Base-by-base conservation (phyloP, 2,888 invertebrate genomes). In the Amphipoea oculea region DNA sequence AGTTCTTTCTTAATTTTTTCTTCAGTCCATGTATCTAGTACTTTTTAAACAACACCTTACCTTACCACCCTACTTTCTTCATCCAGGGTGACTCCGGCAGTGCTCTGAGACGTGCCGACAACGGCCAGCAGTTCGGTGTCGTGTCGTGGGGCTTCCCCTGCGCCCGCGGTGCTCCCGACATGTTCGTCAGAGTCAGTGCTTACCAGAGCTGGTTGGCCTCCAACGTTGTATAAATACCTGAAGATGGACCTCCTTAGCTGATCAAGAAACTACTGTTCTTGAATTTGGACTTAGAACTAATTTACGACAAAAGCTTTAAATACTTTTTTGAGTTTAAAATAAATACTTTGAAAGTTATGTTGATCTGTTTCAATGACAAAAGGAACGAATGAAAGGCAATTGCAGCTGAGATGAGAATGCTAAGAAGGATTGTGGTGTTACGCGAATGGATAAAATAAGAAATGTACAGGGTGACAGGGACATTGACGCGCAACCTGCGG, bases 111-210 rank as follows among this genome's bases (percentile, higher is more conserved):
- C 90, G 87, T 20, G 36, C 5, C 0, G 84, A 83, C 63, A 83
- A 76, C n/a, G 86, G 90, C 0, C 73, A 84, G 3, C 95, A 94
- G 83, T 71, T 95, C 70, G 95, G 94, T 17, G 63, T 95, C 4
- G 95, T 95, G 6, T 95, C 95, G 0, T 96, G 95, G 95, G 95
- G 95, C 77, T 91, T 94, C 88, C 93, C 94, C 0, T 96, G 95
- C 88, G 95, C 95, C 0, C 89, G 80, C 4, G 95, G 94, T 1
- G 93, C 92, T 0, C 95, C 95, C 0, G 95, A 95, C 83, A 90
- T 95, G 83, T 94, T 92, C 88, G 93, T 88, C 20, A 86, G 95
- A n/a, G 11, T 94, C 80, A 91, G 92, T 75, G 90, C 87, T 29
- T 94, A 82, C 90, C 70, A 79, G 20, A 48, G 78, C 81, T 95